Evolutionary conservation across 2,797 vertebrate genomes (phyloP).

Genomic region (Xenopus petersii): DNA sequence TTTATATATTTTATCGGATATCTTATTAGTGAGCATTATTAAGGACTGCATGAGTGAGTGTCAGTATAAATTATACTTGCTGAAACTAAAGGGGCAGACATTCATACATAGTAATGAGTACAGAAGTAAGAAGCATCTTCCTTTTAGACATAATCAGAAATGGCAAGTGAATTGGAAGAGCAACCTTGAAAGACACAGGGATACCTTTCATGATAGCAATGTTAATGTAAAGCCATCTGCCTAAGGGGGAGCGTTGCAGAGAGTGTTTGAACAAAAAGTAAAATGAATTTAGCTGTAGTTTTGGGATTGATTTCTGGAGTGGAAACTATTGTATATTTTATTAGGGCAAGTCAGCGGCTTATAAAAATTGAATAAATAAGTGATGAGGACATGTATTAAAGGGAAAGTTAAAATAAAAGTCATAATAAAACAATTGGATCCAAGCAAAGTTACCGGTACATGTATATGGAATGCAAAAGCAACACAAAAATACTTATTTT

Average conservation of each 20-base stretch:
- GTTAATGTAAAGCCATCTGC: constrained; percentile 19
- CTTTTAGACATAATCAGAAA: constrained; percentile 1
- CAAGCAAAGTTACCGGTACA: too few species aligned
- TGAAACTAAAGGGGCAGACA: neutral
- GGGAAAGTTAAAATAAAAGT: too few species aligned
- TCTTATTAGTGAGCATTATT: too few species aligned
- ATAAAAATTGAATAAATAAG: constrained; percentile 2
- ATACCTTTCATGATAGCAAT: constrained; percentile 18
- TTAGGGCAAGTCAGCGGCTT: constrained; percentile 8
- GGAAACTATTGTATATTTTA: constrained; percentile 15
- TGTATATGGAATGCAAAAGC: too few species aligned
- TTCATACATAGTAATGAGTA: neutral
- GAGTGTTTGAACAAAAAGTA: constrained; percentile 24
- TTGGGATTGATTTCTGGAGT: constrained; percentile 19
- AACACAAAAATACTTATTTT: too few species aligned
- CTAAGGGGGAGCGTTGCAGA: neutral
- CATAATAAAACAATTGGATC: too few species aligned
- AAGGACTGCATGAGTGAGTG: neutral
- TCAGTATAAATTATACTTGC: neutral
- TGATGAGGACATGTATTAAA: constrained; percentile 4
- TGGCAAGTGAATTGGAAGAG: neutral
- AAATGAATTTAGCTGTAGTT: constrained; percentile 22
- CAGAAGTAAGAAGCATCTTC: neutral
- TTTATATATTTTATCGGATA: too few species aligned
- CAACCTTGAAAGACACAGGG: constrained; percentile 18